Conservation (phyloP, 1,140 invertebrate species). For the Meloidogyne floridensis region DNA sequence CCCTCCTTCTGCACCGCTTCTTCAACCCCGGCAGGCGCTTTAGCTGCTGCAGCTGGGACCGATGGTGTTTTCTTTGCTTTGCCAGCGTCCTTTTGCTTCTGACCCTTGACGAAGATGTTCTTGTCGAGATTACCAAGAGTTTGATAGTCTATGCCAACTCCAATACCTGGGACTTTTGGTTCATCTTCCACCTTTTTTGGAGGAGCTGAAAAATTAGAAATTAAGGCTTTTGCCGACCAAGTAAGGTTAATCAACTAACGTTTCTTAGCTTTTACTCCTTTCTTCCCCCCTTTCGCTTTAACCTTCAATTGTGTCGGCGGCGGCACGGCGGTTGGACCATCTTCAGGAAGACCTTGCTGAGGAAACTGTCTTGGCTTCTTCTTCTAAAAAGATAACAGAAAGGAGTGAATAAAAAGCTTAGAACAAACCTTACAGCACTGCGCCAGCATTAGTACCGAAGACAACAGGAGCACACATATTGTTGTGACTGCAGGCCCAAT, state of each 20-base stretch:
- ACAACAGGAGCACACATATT: not conserved
- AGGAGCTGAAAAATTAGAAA: not conserved
- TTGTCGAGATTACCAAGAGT: not conserved
- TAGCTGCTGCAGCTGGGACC: not conserved
- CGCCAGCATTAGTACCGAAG: conserved; percentile 1
- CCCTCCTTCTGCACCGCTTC: not conserved
- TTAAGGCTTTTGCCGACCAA: not conserved
- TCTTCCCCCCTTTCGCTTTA: not conserved
- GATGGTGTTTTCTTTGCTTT: not conserved
- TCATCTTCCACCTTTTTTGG: not conserved
- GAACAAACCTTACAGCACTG: not conserved
- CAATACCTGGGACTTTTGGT: not conserved
- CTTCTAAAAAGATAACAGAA: not conserved
- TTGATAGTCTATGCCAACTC: not conserved
- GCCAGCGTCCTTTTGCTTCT: not conserved
- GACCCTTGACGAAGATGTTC: not conserved
- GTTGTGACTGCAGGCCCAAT: not conserved
- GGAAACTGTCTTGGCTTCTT: not conserved
- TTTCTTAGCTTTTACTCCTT: not conserved
- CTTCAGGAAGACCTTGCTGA: not conserved
- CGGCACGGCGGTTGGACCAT: not conserved
- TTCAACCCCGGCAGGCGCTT: not conserved
- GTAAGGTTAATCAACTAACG: not conserved
- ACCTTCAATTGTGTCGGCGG: too few species aligned
- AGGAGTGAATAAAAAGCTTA: not conserved